phyloP scores from a whole-genome alignment of 2,888 invertebrate species.

The Pammene aurita region DNA sequence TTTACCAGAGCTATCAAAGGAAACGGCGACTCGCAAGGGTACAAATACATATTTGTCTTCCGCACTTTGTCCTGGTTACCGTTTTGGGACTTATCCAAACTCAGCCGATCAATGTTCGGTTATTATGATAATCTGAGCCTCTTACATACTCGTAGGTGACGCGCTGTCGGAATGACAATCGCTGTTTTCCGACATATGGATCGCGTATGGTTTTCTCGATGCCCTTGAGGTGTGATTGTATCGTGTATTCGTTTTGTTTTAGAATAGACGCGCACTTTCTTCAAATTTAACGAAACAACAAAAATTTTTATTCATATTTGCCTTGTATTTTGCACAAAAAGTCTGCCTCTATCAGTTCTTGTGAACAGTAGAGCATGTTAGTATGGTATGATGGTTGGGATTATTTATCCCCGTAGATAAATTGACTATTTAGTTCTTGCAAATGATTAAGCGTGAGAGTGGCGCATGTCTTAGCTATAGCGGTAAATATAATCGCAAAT shows the following conservation, averaged over 20 bases:
- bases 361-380: too few relatives aligned
- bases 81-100: conserved; percentile 33
- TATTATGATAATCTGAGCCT: conserved; percentile 24
- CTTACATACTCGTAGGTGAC: background rate
- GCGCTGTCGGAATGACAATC: conserved; percentile 16
- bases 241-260: too few relatives aligned
- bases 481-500: background rate
- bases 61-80: conserved; percentile 37
- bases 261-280: too few relatives aligned
- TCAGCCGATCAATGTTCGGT: conserved; percentile 22
- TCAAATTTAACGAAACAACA: too few relatives aligned
- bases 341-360: too few relatives aligned
- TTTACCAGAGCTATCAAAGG: conserved; percentile 33
- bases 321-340: too few relatives aligned
- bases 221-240: background rate
- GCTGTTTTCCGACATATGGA: background rate
- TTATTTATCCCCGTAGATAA: too few relatives aligned
- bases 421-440: too few relatives aligned
- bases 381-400: too few relatives aligned
- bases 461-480: too few relatives aligned
- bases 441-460: too few relatives aligned
- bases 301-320: too few relatives aligned
- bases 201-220: background rate
- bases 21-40: conserved; percentile 17
- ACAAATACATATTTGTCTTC: conserved; percentile 39